phyloP scores from a whole-genome alignment of 1,140 invertebrate species.

The Sinella curviseta region DNA sequence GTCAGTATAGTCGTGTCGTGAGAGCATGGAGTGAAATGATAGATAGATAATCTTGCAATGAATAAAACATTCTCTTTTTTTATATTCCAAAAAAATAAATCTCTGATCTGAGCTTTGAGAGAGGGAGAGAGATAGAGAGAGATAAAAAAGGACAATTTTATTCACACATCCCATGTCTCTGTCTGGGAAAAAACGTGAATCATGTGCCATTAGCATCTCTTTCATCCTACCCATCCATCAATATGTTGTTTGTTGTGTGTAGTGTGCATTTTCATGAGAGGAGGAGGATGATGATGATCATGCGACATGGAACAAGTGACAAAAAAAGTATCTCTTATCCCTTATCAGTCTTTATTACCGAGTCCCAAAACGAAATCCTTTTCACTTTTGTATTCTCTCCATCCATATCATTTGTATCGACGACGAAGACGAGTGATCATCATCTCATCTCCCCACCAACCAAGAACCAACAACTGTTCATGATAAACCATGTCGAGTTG shows the following conservation, averaged over 20 bases:
- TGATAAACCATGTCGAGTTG: no score
- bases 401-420: conserved; percentile 21
- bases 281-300: neutral
- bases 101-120: no score
- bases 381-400: neutral
- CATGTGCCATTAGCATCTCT: neutral
- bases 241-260: neutral
- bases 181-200: neutral
- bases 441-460: neutral
- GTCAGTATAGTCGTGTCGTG: no score
- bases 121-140: no score
- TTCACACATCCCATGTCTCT: no score
- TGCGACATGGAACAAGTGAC: neutral
- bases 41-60: no score
- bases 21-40: no score
- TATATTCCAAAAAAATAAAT: neutral
- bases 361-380: neutral
- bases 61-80: neutral
- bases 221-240: neutral
- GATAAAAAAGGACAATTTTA: no score
- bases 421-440: conserved; percentile 11
- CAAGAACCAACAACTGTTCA: no score
- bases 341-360: conserved; percentile 13
- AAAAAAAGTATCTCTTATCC: neutral
- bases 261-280: no score